A percentile compares a stretch with the other conserved stretches of the same genome.
Conservation (phyloP, 2,888 invertebrate genomes). For the Volucella inanis region DNA sequence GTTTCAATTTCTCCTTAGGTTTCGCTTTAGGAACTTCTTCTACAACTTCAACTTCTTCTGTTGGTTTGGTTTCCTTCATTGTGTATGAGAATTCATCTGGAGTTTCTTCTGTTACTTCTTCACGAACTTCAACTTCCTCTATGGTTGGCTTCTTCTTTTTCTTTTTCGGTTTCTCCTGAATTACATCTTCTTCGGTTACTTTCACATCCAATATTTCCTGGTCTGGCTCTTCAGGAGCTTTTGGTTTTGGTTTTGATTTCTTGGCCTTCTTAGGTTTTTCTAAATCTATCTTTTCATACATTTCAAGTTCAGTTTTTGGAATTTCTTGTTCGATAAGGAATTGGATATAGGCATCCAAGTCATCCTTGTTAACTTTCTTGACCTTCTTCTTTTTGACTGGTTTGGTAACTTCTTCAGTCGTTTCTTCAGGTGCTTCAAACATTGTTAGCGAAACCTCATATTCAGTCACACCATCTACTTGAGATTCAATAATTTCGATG, state of each 20-base stretch:
- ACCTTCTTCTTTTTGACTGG: slow-evolving; percentile 78
- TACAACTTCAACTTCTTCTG: slow-evolving; percentile 31
- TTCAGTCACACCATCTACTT: slow-evolving; percentile 82
- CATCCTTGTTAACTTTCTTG: slow-evolving; percentile 80
- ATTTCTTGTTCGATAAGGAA: slow-evolving; percentile 81
- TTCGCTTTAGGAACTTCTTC: slow-evolving; percentile 75
- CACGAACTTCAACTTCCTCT: slow-evolving; percentile 18
- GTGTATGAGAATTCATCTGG: slow-evolving; percentile 38
- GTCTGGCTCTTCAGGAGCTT: slow-evolving; percentile 71
- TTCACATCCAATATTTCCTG: slow-evolving; percentile 77
- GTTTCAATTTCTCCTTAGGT: slow-evolving; percentile 67
- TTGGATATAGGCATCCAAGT: slow-evolving; percentile 81
- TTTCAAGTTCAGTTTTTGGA: slow-evolving; percentile 82
- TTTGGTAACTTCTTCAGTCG: slow-evolving; percentile 54
- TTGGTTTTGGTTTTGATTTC: slow-evolving; percentile 76
- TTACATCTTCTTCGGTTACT: slow-evolving; percentile 77
- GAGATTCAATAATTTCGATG: slow-evolving; percentile 82
- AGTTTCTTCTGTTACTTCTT: slow-evolving; percentile 60
- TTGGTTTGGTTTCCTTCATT: slow-evolving; percentile 43
- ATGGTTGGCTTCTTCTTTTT: slow-evolving; percentile 48
- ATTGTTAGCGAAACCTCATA: slow-evolving; percentile 83
- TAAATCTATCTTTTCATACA: slow-evolving; percentile 82
- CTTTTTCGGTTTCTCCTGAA: slow-evolving; percentile 75
- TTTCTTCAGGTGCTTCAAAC: slow-evolving; percentile 77
- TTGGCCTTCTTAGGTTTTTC: slow-evolving; percentile 80